These are phyloP conservation scores for Anastatus disparis DNA, from an alignment of 1,140 invertebrate species.

Conservation along the genomic window DNA sequence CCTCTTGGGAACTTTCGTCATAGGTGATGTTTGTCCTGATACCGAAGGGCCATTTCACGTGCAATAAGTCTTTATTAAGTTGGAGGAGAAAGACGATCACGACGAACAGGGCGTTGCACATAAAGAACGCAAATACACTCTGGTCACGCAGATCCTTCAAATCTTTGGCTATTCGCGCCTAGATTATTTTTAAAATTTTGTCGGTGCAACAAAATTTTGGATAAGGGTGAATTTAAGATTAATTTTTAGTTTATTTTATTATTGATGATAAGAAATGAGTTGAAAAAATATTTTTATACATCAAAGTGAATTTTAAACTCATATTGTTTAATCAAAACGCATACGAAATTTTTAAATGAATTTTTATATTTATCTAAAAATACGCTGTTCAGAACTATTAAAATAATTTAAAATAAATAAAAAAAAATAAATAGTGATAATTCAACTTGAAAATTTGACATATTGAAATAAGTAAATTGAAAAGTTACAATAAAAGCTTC, in stretches of 20 bases:
- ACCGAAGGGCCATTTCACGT: slow-evolving; percentile 93
- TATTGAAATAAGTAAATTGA: too few relatives aligned
- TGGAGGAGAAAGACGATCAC: slow-evolving; percentile 97
- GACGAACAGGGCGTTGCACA: slow-evolving; percentile 98
- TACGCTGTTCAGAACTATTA: too few relatives aligned
- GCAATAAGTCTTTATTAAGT: slow-evolving; percentile 93
- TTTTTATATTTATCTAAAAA: too few relatives aligned
- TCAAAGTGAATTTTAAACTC: too few relatives aligned
- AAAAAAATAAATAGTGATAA: too few relatives aligned
- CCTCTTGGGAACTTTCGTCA: slow-evolving; percentile 87
- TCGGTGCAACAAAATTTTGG: not conserved
- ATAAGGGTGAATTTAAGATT: slow-evolving; percentile 39
- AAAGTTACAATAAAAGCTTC: too few relatives aligned
- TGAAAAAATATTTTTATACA: too few relatives aligned
- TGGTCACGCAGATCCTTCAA: slow-evolving; percentile 93
- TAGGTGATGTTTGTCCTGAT: slow-evolving; percentile 94
- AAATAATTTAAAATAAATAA: too few relatives aligned
- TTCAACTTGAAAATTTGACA: too few relatives aligned
- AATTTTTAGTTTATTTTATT: slow-evolving; percentile 33
- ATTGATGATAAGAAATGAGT: too few relatives aligned
- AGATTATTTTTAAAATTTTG: slow-evolving; percentile 57
- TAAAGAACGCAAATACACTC: slow-evolving; percentile 96
- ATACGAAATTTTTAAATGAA: too few relatives aligned
- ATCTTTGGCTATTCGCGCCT: slow-evolving; percentile 89
- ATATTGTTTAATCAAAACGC: too few relatives aligned